These are phyloP conservation scores for Agrotis exclamationis DNA, from an alignment of 2,888 invertebrate species.

Conservation along the genomic window DNA sequence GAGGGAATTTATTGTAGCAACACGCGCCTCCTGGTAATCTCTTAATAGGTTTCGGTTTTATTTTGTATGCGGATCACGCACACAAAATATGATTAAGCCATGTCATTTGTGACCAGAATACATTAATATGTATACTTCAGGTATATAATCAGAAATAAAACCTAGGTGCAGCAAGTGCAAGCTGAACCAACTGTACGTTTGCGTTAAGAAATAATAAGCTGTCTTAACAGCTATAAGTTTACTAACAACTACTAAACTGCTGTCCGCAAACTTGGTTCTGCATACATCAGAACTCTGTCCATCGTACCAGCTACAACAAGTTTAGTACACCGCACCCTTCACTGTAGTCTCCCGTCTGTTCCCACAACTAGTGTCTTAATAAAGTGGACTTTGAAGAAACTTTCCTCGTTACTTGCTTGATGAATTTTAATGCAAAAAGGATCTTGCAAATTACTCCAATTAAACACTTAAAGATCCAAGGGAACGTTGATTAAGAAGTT, in stretches of 20 bases:
- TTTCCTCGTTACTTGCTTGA: constrained; percentile 68
- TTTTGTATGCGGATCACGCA: neutral
- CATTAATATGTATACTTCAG: neutral
- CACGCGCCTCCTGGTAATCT: neutral
- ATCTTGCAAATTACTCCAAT: constrained; percentile 62
- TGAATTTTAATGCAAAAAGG: constrained; percentile 71
- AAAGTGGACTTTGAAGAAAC: constrained; percentile 53
- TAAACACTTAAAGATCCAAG: constrained; percentile 51
- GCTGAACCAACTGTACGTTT: neutral
- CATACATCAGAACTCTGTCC: constrained; percentile 24
- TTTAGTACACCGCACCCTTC: neutral
- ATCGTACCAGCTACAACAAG: constrained; percentile 9
- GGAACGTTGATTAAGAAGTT: constrained; percentile 45
- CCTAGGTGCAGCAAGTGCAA: too few relatives aligned
- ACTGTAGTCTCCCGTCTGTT: constrained; percentile 10
- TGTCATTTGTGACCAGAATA: neutral
- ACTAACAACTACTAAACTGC: constrained; percentile 9
- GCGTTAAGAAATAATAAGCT: neutral
- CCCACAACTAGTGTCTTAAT: constrained; percentile 39
- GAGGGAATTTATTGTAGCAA: constrained; percentile 3
- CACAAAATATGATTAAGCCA: neutral
- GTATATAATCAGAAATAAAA: neutral
- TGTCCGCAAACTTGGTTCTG: constrained; percentile 27
- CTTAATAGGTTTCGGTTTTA: constrained; percentile 1
- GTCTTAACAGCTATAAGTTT: neutral